Evolutionary conservation across 1,140 invertebrate genomes (phyloP).

Genomic region (Tetraneura akinire): DNA sequence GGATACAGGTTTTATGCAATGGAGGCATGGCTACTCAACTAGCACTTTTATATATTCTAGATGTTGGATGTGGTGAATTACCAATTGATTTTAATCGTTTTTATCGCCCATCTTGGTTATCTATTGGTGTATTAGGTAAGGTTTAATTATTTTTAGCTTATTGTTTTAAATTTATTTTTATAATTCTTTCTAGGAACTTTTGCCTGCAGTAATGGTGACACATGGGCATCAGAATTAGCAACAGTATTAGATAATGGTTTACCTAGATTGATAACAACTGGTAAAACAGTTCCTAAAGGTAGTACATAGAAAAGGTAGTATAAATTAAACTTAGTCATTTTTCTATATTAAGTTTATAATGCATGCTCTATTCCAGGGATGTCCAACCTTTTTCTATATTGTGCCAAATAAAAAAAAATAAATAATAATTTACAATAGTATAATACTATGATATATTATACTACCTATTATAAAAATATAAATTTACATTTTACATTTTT

Average conservation of each 20-base stretch:
- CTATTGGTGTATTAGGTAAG: slow-evolving; percentile 74
- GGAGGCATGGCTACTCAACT: slow-evolving; percentile 80
- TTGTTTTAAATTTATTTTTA: background rate
- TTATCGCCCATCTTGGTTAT: slow-evolving; percentile 80
- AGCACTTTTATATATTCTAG: slow-evolving; percentile 77
- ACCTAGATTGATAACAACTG: slow-evolving; percentile 76
- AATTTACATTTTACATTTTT: too few relatives aligned
- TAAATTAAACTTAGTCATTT: background rate
- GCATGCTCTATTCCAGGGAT: too few relatives aligned
- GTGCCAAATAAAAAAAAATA: too few relatives aligned
- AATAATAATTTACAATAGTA: too few relatives aligned
- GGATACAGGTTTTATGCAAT: slow-evolving; percentile 90
- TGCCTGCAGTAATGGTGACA: slow-evolving; percentile 85
- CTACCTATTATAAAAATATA: too few relatives aligned
- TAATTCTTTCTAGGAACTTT: slow-evolving; percentile 65
- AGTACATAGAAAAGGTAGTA: slow-evolving; percentile 68
- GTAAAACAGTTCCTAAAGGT: slow-evolving; percentile 76
- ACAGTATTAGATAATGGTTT: slow-evolving; percentile 70
- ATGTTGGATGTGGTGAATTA: slow-evolving; percentile 75
- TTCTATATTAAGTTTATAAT: background rate
- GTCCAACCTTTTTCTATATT: too few relatives aligned
- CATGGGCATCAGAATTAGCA: slow-evolving; percentile 88
- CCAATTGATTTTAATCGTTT: slow-evolving; percentile 77
- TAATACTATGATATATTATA: too few relatives aligned
- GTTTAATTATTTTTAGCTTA: background rate